Conservation (phyloP, 1,140 invertebrate genomes). For the Trichomalopsis sarcophagae region DNA sequence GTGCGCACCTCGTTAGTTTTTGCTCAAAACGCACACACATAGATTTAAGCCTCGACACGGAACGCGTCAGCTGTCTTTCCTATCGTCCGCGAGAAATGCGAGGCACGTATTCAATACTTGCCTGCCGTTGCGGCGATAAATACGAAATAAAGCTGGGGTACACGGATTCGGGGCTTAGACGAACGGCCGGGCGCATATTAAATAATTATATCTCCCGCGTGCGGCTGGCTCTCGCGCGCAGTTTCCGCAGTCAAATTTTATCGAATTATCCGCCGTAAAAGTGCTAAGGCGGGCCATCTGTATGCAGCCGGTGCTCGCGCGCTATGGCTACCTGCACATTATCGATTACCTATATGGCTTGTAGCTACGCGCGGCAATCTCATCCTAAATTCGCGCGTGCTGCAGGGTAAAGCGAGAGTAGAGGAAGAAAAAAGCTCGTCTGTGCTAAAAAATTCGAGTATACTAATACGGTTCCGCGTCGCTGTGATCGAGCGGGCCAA, state of each 20-base stretch:
- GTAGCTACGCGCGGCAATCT: neutral
- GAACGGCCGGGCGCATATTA: neutral
- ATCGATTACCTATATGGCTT: neutral
- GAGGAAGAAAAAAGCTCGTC: neutral
- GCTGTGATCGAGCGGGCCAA: too few relatives aligned
- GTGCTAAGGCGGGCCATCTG: neutral
- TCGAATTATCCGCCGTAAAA: neutral
- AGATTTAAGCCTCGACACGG: too few relatives aligned
- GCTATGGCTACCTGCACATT: neutral
- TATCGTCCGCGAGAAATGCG: neutral
- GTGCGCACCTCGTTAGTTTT: neutral
- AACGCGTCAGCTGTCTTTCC: too few relatives aligned
- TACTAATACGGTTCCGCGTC: neutral
- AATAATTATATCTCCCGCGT: neutral
- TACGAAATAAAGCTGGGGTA: neutral
- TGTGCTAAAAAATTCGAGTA: neutral
- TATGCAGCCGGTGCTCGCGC: neutral
- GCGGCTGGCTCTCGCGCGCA: too few relatives aligned
- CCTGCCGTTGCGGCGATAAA: neutral
- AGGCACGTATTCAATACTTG: slow-evolving; percentile 10
- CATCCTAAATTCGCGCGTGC: neutral
- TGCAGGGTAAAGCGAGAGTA: too few relatives aligned
- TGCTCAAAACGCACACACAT: too few relatives aligned
- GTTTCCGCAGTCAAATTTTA: neutral
- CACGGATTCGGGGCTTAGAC: neutral